A percentile compares a stretch with the other conserved stretches of the same genome.
Evolutionary conservation across 2,113 vertebrate species (phyloP).

Genomic region (Bos taurus): DNA sequence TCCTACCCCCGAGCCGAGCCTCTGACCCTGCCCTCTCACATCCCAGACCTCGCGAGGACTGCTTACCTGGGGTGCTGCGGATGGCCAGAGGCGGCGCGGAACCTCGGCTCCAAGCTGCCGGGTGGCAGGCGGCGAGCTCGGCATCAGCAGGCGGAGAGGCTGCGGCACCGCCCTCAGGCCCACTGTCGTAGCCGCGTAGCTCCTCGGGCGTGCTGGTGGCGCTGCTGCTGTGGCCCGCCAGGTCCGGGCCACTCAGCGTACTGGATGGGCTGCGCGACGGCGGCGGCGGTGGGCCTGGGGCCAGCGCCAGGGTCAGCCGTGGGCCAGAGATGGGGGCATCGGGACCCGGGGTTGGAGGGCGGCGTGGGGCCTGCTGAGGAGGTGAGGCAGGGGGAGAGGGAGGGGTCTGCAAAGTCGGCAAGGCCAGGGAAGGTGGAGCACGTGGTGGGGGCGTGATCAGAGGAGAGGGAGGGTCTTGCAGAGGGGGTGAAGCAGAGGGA

Average conservation of each 20-base stretch:
- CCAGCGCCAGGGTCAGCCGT: conserved; percentile 53
- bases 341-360: conserved; percentile 62
- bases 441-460: too few species aligned
- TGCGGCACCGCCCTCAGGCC: conserved; percentile 81
- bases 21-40: background rate
- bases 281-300: conserved; percentile 26
- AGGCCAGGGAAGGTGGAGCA: background rate
- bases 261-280: conserved; percentile 77
- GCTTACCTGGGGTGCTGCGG: conserved; percentile 31
- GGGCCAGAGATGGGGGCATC: conserved; percentile 30
- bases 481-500: background rate
- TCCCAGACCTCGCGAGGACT: background rate
- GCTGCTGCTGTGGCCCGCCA: conserved; percentile 85
- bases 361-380: background rate
- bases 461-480: background rate
- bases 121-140: conserved; percentile 67
- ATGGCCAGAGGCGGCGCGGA: background rate
- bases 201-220: conserved; percentile 85
- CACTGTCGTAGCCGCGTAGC: conserved; percentile 84
- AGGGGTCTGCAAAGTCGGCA: background rate
- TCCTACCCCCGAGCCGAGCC: background rate
- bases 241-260: conserved; percentile 83
- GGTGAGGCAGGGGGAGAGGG: background rate
- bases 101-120: conserved; percentile 57
- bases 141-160: conserved; percentile 56